Percentiles rank a stretch among this genome's conserved stretches.
Evolutionary conservation across 2,888 invertebrate genomes (phyloP).

Genomic region (Dugesia japonica): DNA sequence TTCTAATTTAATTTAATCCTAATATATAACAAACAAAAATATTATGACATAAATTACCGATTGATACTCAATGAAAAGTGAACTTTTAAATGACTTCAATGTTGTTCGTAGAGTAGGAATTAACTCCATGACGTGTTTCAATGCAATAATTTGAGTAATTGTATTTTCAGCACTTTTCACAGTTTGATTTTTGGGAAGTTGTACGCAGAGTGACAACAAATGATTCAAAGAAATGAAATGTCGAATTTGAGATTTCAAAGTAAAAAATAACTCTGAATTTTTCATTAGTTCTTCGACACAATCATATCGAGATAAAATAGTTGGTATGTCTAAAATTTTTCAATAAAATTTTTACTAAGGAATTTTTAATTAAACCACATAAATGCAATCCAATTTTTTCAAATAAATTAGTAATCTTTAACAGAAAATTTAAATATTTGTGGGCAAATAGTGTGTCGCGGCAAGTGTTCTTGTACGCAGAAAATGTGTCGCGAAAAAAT

Average conservation of each 20-base stretch:
- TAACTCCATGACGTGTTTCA: constrained; percentile 63
- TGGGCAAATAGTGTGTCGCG: too few species aligned
- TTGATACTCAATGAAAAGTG: constrained; percentile 53
- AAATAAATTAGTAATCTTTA: too few species aligned
- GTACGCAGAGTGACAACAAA: constrained; percentile 54
- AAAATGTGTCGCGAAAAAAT: too few species aligned
- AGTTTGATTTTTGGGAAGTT: constrained; percentile 46
- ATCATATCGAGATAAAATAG: constrained; percentile 59
- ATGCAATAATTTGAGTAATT: constrained; percentile 60
- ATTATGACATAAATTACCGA: too few species aligned
- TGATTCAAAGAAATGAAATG: constrained; percentile 64
- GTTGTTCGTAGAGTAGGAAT: constrained; percentile 55
- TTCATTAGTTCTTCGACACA: constrained; percentile 63
- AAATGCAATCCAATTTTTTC: too few species aligned
- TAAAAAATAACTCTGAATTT: constrained; percentile 55
- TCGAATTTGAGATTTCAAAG: constrained; percentile 52
- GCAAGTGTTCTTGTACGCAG: too few species aligned
- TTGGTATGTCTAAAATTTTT: constrained; percentile 51
- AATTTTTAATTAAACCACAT: too few species aligned
- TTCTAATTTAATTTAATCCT: too few species aligned
- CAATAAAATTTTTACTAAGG: background rate
- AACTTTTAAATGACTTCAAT: constrained; percentile 51
- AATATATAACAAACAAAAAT: too few species aligned
- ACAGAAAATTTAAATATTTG: too few species aligned
- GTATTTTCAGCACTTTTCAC: constrained; percentile 58